A percentile compares a stretch with the other conserved stretches of the same genome.
Evolutionary conservation across 1,140 invertebrate species (phyloP).

Genomic region (Brachionus calyciflorus): DNA sequence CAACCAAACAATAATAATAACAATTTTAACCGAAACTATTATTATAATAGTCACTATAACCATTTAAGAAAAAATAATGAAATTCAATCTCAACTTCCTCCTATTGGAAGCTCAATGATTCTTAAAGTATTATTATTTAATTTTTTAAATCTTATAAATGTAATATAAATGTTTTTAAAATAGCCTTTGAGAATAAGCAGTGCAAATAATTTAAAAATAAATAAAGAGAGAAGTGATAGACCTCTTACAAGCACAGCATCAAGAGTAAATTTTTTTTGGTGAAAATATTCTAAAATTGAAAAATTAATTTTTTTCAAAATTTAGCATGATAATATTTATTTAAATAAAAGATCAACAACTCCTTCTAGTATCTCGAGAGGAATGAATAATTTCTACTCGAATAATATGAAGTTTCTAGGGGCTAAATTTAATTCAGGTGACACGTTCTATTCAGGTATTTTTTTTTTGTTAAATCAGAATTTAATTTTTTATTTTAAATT

Average conservation of each 20-base stretch:
- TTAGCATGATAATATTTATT: slow-evolving; percentile 6
- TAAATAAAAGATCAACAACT: slow-evolving; percentile 45
- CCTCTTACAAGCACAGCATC: slow-evolving; percentile 30
- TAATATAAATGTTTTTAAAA: no score
- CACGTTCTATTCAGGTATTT: background rate
- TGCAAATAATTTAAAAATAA: background rate
- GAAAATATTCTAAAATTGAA: background rate
- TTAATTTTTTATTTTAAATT: background rate
- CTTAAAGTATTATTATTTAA: background rate
- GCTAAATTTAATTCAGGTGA: slow-evolving; percentile 2
- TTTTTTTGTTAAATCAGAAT: no score
- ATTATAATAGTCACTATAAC: background rate
- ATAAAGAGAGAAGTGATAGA: slow-evolving; percentile 23
- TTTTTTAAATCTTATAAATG: no score
- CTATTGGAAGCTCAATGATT: slow-evolving; percentile 3
- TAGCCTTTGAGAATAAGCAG: slow-evolving; percentile 41
- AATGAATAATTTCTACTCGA: background rate
- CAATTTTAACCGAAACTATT: background rate
- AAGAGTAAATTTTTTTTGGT: background rate
- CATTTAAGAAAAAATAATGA: slow-evolving; percentile 14
- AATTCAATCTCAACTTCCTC: slow-evolving; percentile 18
- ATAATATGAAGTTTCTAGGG: slow-evolving; percentile 10
- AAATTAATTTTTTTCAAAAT: background rate
- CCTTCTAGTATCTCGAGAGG: slow-evolving; percentile 10
- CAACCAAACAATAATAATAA: background rate